Percentiles rank a stretch among this genome's conserved stretches.
Evolutionary conservation across 2,113 vertebrate genomes (phyloP).

Genomic region (Lepidothrix coronata): DNA sequence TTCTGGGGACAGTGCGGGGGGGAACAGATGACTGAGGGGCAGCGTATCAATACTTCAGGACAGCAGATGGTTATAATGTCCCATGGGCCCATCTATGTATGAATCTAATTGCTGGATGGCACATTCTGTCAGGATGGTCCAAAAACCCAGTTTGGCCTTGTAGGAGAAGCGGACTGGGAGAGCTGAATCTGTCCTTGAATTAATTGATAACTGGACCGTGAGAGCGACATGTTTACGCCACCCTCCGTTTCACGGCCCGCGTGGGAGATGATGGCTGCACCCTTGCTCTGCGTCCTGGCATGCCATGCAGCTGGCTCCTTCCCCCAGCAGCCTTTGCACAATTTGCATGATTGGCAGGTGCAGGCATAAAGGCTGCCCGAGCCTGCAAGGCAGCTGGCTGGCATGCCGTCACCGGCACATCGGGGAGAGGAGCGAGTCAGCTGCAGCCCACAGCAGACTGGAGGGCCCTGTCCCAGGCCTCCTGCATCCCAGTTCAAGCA

Average conservation of each 20-base stretch:
- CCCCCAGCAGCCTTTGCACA: slow-evolving; percentile 25
- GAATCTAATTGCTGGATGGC: slow-evolving; percentile 7
- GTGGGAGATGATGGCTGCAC: not conserved
- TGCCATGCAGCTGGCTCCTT: slow-evolving; percentile 32
- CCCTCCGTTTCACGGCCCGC: not conserved
- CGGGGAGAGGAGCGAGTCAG: slow-evolving; percentile 9
- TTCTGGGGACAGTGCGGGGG: slow-evolving; percentile 12
- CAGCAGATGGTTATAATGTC: slow-evolving; percentile 49
- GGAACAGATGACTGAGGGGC: slow-evolving; percentile 39
- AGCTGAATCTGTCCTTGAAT: not conserved
- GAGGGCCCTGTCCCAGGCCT: not conserved
- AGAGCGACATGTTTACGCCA: not conserved
- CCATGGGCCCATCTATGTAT: not conserved
- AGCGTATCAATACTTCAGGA: slow-evolving; percentile 1
- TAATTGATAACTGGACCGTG: not conserved
- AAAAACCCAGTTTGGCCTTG: not conserved
- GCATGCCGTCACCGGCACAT: slow-evolving; percentile 10
- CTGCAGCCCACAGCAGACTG: slow-evolving; percentile 26
- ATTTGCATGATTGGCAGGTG: slow-evolving; percentile 45
- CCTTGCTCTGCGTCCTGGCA: slow-evolving; percentile 4
- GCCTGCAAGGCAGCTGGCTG: slow-evolving; percentile 55
- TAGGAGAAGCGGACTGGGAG: not conserved
- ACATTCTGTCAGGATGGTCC: slow-evolving; percentile 1
- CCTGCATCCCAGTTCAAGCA: not conserved
- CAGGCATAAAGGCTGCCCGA: slow-evolving; percentile 12